phyloP scores from a whole-genome alignment of 2,888 invertebrate species.

The Chymomyza amoena region DNA sequence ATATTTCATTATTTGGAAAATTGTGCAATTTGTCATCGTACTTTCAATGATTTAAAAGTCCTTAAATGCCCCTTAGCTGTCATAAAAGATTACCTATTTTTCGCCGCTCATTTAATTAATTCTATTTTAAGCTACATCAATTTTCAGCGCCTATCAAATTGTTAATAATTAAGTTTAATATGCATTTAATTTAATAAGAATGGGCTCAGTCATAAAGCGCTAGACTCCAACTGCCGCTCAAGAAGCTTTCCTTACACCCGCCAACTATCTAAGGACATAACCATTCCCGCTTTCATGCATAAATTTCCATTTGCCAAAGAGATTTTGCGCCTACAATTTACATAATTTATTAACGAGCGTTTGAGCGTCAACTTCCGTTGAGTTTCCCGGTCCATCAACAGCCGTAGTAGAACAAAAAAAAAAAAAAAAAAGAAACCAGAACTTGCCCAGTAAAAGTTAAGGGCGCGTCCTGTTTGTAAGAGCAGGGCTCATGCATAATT shows the following conservation, averaged over 20 bases:
- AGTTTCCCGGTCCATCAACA: neutral
- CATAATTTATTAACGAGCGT: slow-evolving; percentile 70
- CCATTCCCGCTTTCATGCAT: slow-evolving; percentile 33
- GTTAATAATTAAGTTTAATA: slow-evolving; percentile 53
- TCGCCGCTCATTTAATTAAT: neutral
- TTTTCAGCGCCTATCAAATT: neutral
- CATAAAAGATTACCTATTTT: neutral
- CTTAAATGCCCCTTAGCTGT: neutral
- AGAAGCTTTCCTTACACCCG: slow-evolving; percentile 6
- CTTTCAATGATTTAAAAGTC: neutral
- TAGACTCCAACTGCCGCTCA: slow-evolving; percentile 57
- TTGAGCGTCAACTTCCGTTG: slow-evolving; percentile 66
- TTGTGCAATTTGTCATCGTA: too few relatives aligned
- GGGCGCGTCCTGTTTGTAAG: slow-evolving; percentile 1
- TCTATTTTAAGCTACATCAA: neutral
- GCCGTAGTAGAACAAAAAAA: neutral
- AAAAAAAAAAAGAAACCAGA: neutral
- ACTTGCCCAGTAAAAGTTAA: neutral
- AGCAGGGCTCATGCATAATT: slow-evolving; percentile 63
- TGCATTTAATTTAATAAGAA: slow-evolving; percentile 56
- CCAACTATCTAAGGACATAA: slow-evolving; percentile 7
- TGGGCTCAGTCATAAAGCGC: slow-evolving; percentile 43
- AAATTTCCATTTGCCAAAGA: slow-evolving; percentile 49
- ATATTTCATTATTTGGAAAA: too few relatives aligned
- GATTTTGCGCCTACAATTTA: slow-evolving; percentile 68